These are phyloP conservation scores for Abscondita cerata DNA, from an alignment of 2,888 invertebrate genomes.

Conservation along the genomic window DNA sequence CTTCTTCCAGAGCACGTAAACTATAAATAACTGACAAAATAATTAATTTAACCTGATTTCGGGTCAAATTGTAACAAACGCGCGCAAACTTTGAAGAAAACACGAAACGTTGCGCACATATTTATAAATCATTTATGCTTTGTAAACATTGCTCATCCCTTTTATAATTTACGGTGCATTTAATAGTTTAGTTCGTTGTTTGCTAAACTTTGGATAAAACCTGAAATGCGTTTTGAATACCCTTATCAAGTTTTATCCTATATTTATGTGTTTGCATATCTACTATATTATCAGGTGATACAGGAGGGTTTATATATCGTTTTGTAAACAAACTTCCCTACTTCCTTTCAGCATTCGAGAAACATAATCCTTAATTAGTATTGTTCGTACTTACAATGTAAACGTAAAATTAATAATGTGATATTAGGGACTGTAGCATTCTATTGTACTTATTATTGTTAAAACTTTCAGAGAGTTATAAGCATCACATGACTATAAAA, in stretches of 20 bases:
- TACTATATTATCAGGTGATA: conserved; percentile 1
- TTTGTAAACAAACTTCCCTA: no score
- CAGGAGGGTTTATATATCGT: neutral
- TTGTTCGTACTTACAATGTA: no score
- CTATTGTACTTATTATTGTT: no score
- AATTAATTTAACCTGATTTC: conserved; percentile 31
- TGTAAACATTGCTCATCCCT: neutral
- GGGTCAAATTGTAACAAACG: conserved; percentile 17
- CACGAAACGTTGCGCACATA: neutral
- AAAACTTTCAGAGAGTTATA: no score
- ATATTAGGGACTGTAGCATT: no score
- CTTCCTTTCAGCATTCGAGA: no score
- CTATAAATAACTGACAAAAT: conserved; percentile 35
- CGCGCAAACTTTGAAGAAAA: neutral
- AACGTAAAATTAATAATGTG: no score
- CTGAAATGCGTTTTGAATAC: neutral
- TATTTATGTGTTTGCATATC: neutral
- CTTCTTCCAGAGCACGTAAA: conserved; percentile 34
- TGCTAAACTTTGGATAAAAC: neutral
- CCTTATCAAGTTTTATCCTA: neutral
- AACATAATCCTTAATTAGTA: no score
- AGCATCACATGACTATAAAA: no score
- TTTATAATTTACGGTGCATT: no score
- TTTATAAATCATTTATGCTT: conserved; percentile 1
- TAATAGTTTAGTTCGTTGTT: neutral